Conservation (phyloP, 2,113 vertebrate species). For the Halichoerus grypus region DNA sequence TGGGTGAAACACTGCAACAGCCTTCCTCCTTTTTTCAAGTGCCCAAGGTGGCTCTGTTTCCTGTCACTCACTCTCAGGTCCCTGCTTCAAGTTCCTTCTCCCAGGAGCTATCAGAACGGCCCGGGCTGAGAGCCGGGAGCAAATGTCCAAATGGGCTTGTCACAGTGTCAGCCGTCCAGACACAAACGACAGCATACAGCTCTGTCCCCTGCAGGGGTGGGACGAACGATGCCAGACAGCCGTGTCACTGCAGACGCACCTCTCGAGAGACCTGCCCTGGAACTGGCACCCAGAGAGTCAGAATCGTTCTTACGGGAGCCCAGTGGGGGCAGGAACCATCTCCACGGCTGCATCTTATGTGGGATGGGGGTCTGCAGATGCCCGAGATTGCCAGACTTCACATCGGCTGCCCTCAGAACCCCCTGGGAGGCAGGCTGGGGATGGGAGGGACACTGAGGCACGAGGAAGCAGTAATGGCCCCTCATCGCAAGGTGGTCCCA, state of each 20-base stretch:
- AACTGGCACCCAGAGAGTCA: fast-evolving
- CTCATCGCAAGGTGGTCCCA: neutral
- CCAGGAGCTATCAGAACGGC: neutral
- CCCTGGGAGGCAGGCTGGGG: neutral
- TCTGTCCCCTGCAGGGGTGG: neutral
- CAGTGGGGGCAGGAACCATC: neutral
- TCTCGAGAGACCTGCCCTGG: fast-evolving
- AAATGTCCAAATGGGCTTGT: slow-evolving; percentile 56
- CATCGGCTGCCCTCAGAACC: neutral
- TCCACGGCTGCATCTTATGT: fast-evolving
- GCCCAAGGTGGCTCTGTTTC: neutral
- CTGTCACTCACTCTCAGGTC: slow-evolving; percentile 52
- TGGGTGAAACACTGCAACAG: neutral
- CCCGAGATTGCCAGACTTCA: neutral
- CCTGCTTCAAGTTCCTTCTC: neutral
- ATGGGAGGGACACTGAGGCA: neutral
- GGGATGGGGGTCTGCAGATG: neutral
- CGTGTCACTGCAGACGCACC: neutral
- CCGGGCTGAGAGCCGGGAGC: slow-evolving; percentile 19
- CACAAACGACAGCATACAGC: slow-evolving; percentile 8
- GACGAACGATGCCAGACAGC: neutral
- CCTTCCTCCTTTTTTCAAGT: neutral
- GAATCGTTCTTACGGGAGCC: neutral
- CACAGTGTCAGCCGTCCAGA: slow-evolving; percentile 47
- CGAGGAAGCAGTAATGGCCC: neutral